phyloP scores from a whole-genome alignment of 2,888 invertebrate genomes.

The Leptinotarsa rubiginosa region DNA sequence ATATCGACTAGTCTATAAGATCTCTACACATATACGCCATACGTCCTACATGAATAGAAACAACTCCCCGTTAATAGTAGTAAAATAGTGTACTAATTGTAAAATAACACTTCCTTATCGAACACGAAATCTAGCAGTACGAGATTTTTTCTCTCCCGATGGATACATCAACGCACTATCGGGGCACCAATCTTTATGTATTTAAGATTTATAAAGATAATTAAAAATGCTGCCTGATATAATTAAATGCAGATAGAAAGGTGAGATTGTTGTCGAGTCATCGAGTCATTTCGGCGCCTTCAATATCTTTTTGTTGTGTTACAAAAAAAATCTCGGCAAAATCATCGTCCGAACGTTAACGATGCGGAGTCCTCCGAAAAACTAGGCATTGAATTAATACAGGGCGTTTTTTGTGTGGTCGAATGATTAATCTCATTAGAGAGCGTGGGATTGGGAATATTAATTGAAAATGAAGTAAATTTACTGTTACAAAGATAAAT shows the following conservation, averaged over 20 bases:
- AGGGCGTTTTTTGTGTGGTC: slow-evolving; percentile 21
- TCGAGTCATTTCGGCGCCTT: slow-evolving; percentile 40
- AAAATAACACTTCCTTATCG: slow-evolving; percentile 33
- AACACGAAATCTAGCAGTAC: slow-evolving; percentile 20
- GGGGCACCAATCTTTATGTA: slow-evolving; percentile 39
- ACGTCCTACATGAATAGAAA: slow-evolving; percentile 27
- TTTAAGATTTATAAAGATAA: slow-evolving; percentile 49
- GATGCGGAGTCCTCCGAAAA: slow-evolving; percentile 35
- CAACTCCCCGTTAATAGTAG: slow-evolving; percentile 30
- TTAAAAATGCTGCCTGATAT: slow-evolving; percentile 45
- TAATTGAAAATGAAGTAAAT: not conserved
- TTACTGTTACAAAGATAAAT: slow-evolving; percentile 7
- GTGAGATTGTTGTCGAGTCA: slow-evolving; percentile 49
- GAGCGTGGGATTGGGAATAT: slow-evolving; percentile 14
- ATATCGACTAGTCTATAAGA: not conserved
- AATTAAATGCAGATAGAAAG: slow-evolving; percentile 50
- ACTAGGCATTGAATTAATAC: slow-evolving; percentile 21
- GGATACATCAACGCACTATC: slow-evolving; percentile 37
- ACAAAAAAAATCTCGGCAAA: slow-evolving; percentile 37
- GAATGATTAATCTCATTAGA: slow-evolving; percentile 16
- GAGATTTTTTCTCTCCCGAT: slow-evolving; percentile 32
- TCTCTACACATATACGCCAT: slow-evolving; percentile 22
- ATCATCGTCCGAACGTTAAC: slow-evolving; percentile 36
- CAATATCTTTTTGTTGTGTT: slow-evolving; percentile 33
- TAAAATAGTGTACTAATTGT: slow-evolving; percentile 38